Evolutionary conservation across 2,888 invertebrate genomes (phyloP).

Genomic region (Mimumesa dahlbomi): DNA sequence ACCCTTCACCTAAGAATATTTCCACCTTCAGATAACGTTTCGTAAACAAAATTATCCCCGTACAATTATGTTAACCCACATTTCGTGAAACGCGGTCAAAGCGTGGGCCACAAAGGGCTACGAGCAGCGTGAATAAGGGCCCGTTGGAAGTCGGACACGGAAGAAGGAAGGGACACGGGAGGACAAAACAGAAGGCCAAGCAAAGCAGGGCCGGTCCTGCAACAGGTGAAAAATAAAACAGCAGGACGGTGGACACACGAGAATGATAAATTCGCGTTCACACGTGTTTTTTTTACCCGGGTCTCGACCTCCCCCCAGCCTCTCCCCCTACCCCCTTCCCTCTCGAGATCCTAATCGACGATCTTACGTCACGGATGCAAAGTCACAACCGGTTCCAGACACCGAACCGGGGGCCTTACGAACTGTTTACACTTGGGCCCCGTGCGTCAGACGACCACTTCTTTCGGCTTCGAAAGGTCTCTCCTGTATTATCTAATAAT

Average conservation of each 20-base stretch:
- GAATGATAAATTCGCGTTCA: conserved; percentile 68
- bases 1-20: too few species aligned
- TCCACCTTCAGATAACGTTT: too few species aligned
- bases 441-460: neutral
- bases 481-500: conserved; percentile 36
- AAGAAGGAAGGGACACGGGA: neutral
- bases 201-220: conserved; percentile 16
- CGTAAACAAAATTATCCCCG: too few species aligned
- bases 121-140: neutral
- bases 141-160: conserved; percentile 1
- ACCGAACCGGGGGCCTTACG: conserved; percentile 58
- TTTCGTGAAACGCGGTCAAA: too few species aligned
- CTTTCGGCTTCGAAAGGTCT: conserved; percentile 34
- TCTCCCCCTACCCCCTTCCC: conserved; percentile 50
- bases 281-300: conserved; percentile 60
- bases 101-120: too few species aligned
- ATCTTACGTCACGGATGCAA: conserved; percentile 78
- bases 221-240: conserved; percentile 53
- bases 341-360: conserved; percentile 72
- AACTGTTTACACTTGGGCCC: conserved; percentile 65
- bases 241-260: conserved; percentile 19
- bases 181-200: conserved; percentile 11
- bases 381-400: conserved; percentile 75
- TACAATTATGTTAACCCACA: too few species aligned
- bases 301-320: conserved; percentile 18